phyloP scores from a whole-genome alignment of 1,140 invertebrate genomes.

The Achatina immaculata region DNA sequence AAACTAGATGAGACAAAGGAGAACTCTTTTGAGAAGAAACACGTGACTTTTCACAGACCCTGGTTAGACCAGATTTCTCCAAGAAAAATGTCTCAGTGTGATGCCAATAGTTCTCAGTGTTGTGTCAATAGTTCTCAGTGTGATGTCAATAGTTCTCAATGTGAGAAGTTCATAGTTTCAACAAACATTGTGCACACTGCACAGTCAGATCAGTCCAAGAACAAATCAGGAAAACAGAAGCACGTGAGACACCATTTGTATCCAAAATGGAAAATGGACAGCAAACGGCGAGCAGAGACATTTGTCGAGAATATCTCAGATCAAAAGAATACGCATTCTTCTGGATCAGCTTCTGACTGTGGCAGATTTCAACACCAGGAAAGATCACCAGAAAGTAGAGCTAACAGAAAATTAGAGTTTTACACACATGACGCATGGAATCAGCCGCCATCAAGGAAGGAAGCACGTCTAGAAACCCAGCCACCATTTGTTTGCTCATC shows the following conservation, averaged over 20 bases:
- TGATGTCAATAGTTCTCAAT: background rate
- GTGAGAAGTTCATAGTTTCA: too few relatives aligned
- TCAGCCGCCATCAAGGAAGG: background rate
- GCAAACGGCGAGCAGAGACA: too few relatives aligned
- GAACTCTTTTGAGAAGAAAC: too few relatives aligned
- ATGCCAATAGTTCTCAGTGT: background rate
- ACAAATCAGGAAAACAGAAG: too few relatives aligned
- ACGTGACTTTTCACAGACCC: conserved; percentile 7
- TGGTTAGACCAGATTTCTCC: background rate
- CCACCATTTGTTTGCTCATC: background rate
- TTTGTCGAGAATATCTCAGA: too few relatives aligned
- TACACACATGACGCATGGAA: background rate
- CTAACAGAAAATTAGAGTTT: background rate
- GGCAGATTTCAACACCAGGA: background rate
- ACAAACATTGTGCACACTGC: too few relatives aligned
- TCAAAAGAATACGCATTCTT: too few relatives aligned
- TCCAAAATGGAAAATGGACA: too few relatives aligned
- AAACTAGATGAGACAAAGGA: too few relatives aligned
- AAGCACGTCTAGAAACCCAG: background rate
- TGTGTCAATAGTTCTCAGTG: background rate
- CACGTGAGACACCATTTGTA: too few relatives aligned
- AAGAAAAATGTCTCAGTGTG: background rate
- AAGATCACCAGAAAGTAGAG: background rate
- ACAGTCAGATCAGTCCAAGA: too few relatives aligned
- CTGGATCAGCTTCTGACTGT: background rate